phyloP scores from a whole-genome alignment of 1,140 invertebrate genomes.

The Hylyphantes graminicola region DNA sequence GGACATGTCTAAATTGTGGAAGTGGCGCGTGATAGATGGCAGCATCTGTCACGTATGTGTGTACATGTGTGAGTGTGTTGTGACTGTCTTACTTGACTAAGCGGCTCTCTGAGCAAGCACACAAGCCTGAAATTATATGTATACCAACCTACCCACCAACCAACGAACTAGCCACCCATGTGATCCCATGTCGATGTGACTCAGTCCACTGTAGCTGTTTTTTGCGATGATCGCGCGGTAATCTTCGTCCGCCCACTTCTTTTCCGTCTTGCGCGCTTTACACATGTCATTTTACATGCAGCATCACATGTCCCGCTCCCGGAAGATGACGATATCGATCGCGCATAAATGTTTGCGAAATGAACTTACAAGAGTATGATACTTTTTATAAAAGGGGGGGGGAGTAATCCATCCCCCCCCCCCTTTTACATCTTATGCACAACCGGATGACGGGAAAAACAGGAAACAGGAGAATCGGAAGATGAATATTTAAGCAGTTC shows the following conservation, averaged over 20 bases:
- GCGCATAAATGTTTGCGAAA: conserved; percentile 57
- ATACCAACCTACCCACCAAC: too few relatives aligned
- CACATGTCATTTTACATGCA: conserved; percentile 61
- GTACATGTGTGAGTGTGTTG: too few relatives aligned
- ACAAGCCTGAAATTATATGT: too few relatives aligned
- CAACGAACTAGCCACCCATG: too few relatives aligned
- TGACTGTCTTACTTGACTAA: too few relatives aligned
- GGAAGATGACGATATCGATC: conserved; percentile 32
- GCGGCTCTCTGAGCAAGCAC: too few relatives aligned
- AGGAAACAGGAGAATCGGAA: neutral
- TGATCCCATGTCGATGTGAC: neutral
- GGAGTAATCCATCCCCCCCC: neutral
- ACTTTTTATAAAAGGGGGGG: neutral
- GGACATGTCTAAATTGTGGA: too few relatives aligned
- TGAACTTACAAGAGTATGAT: conserved; percentile 17
- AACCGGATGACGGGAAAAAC: neutral
- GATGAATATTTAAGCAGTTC: neutral
- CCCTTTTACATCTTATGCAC: neutral
- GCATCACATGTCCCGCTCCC: conserved; percentile 40
- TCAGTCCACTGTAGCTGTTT: neutral
- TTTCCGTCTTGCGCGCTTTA: conserved; percentile 57
- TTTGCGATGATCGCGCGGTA: neutral
- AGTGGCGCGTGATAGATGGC: too few relatives aligned
- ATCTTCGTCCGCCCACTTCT: conserved; percentile 19
- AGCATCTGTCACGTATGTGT: too few relatives aligned